Evolutionary conservation across 2,888 invertebrate species (phyloP).

Genomic region (Oscheius sp.): DNA sequence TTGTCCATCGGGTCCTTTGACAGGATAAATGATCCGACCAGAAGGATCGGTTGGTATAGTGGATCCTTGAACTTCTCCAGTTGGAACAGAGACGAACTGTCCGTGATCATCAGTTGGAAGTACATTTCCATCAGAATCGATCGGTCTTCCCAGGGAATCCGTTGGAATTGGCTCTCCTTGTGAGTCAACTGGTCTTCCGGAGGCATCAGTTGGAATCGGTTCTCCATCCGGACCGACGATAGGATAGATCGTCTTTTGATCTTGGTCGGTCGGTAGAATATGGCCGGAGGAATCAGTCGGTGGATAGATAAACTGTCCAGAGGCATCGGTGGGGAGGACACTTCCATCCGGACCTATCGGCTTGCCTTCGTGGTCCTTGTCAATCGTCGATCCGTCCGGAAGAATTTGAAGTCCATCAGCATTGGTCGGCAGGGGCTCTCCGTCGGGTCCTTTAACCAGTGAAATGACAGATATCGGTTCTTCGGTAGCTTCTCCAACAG

Average conservation of each 20-base stretch:
- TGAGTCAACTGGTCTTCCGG: slow-evolving; percentile 27
- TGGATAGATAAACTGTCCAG: slow-evolving; percentile 29
- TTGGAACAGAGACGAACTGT: slow-evolving; percentile 13
- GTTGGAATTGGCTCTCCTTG: slow-evolving; percentile 36
- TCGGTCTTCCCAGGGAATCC: slow-evolving; percentile 32
- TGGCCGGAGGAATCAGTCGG: slow-evolving; percentile 19
- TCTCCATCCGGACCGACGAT: slow-evolving; percentile 42
- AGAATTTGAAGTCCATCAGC: slow-evolving; percentile 39
- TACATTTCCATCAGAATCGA: slow-evolving; percentile 34
- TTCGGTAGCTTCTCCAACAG: slow-evolving; percentile 36
- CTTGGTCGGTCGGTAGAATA: background rate
- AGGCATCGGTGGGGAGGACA: slow-evolving; percentile 41
- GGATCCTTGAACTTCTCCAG: slow-evolving; percentile 16
- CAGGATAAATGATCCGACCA: slow-evolving; percentile 59
- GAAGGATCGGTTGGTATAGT: slow-evolving; percentile 48
- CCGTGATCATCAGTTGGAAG: slow-evolving; percentile 53
- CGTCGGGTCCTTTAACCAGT: slow-evolving; percentile 40
- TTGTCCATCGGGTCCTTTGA: slow-evolving; percentile 54
- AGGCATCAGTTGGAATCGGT: slow-evolving; percentile 31
- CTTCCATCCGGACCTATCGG: slow-evolving; percentile 45
- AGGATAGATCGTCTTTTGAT: slow-evolving; percentile 23
- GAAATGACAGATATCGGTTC: slow-evolving; percentile 22
- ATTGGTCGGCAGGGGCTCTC: slow-evolving; percentile 49
- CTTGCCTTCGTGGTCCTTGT: slow-evolving; percentile 50
- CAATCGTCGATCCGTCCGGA: slow-evolving; percentile 40